Conservation (phyloP, 2,797 vertebrate genomes). For the Garrulus glandarius region DNA sequence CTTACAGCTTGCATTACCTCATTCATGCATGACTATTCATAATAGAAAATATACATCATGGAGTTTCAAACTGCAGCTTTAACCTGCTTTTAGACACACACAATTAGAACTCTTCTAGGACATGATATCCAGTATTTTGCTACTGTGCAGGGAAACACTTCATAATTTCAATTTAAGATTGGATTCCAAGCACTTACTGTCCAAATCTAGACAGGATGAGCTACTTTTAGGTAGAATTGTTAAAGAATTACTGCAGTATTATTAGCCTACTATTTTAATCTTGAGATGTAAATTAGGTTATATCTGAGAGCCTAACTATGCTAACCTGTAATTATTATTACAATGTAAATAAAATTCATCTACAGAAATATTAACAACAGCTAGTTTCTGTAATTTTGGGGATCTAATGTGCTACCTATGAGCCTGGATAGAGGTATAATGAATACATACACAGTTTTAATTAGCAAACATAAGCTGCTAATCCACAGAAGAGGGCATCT, state of each 20-base stretch:
- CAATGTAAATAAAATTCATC: background rate
- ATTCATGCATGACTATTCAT: background rate
- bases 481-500: background rate
- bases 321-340: background rate
- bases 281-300: background rate
- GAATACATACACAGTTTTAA: background rate
- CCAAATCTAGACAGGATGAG: background rate
- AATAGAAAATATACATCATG: background rate
- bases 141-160: background rate
- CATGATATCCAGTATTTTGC: background rate
- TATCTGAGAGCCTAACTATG: background rate
- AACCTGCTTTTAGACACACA: background rate
- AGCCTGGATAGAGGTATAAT: background rate
- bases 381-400: background rate
- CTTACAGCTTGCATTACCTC: background rate
- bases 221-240: background rate
- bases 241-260: background rate
- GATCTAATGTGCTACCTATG: background rate
- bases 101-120: background rate
- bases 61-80: background rate
- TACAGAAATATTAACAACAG: background rate
- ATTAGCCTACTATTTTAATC: slow-evolving; percentile 7
- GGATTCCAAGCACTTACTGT: background rate
- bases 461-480: background rate
- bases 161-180: background rate